A percentile compares a stretch with the other conserved stretches of the same genome.
Evolutionary conservation across 2,113 vertebrate species (phyloP).

Genomic region (Larimichthys crocea): DNA sequence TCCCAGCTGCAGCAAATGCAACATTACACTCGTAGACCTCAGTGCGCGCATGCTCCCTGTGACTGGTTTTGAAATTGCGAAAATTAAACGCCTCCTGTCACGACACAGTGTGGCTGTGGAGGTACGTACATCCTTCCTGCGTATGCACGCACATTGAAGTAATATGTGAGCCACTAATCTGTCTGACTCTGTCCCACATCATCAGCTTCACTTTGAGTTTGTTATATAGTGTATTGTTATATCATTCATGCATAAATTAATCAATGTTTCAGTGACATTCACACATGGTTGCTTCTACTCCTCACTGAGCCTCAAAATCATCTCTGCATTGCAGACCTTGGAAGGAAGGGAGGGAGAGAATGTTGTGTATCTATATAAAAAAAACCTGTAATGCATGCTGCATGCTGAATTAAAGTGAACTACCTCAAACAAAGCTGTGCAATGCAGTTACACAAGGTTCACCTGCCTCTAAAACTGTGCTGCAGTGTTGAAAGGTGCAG

Average conservation of each 20-base stretch:
- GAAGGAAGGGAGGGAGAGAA: neutral
- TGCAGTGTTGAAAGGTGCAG: neutral
- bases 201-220: neutral
- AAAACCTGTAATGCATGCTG: neutral
- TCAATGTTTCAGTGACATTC: neutral
- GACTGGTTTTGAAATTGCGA: neutral
- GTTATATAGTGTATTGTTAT: neutral
- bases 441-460: neutral
- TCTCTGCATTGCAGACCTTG: neutral
- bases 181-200: neutral
- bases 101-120: neutral
- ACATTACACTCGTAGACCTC: neutral
- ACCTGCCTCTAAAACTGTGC: neutral
- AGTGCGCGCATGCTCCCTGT: neutral
- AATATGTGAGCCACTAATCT: neutral
- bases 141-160: neutral
- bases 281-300: neutral
- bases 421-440: neutral
- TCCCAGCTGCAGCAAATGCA: neutral
- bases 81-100: neutral
- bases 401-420: neutral
- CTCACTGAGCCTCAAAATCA: neutral
- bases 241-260: neutral
- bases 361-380: neutral
- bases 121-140: fast-evolving